These are phyloP conservation scores for Edolisoma coerulescens DNA, from an alignment of 2,113 vertebrate genomes.

Conservation along the genomic window DNA sequence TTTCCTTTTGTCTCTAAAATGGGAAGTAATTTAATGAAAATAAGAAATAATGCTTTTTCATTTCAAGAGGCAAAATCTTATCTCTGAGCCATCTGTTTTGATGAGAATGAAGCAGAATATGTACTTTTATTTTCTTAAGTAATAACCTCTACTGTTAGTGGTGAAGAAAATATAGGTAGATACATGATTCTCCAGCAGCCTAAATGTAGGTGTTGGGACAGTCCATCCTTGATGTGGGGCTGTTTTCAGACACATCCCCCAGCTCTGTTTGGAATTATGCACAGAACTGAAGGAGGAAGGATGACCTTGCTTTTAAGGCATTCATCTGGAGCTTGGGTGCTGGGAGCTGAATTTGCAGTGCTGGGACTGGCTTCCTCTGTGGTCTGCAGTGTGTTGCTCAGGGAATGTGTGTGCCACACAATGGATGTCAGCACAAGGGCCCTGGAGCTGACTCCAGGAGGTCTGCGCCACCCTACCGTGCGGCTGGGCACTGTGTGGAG, in stretches of 20 bases:
- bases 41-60: not conserved
- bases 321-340: not conserved
- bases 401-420: not conserved
- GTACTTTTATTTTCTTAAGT: not conserved
- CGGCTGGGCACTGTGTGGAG: not conserved
- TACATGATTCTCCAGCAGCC: not conserved
- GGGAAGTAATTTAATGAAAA: not conserved
- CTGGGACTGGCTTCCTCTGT: not conserved
- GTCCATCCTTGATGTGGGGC: not conserved
- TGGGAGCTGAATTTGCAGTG: not conserved
- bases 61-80: not conserved
- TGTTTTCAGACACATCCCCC: not conserved
- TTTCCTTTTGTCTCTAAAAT: not conserved
- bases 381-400: not conserved
- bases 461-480: rapidly evolving
- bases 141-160: not conserved
- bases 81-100: not conserved
- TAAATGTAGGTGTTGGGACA: not conserved
- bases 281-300: not conserved
- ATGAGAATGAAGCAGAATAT: not conserved
- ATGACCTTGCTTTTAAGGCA: conserved; percentile 8
- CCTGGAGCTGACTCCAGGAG: not conserved
- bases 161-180: not conserved
- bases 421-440: not conserved
- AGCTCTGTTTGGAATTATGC: not conserved